Evolutionary conservation across 1,140 invertebrate species (phyloP).

Genomic region (Scaptodrosophila lebanonensis): DNA sequence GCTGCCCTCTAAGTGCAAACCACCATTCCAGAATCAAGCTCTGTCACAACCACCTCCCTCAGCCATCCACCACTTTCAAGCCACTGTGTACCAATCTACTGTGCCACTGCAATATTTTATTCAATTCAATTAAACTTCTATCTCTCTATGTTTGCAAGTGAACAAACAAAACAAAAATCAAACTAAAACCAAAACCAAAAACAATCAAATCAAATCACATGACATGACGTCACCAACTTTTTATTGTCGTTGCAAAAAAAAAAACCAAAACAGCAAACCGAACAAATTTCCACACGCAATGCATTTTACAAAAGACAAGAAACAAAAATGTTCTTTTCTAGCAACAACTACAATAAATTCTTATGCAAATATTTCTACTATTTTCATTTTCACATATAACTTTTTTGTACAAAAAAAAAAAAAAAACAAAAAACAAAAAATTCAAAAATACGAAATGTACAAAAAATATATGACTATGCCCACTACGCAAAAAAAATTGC

Average conservation of each 20-base stretch:
- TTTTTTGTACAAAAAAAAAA: conserved; percentile 29
- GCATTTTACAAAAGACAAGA: conserved; percentile 28
- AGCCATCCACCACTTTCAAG: conserved; percentile 2
- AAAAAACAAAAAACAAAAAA: conserved; percentile 34
- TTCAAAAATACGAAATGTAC: too few species aligned
- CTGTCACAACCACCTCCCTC: conserved; percentile 5
- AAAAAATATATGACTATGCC: conserved; percentile 30
- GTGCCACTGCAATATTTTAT: conserved; percentile 39
- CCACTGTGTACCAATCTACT: conserved; percentile 21
- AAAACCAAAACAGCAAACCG: not conserved
- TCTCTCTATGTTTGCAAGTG: conserved; percentile 58
- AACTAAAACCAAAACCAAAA: conserved; percentile 23
- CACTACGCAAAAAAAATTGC: conserved; percentile 47
- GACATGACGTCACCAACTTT: conserved; percentile 5
- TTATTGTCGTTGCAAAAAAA: conserved; percentile 11
- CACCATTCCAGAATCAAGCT: not conserved
- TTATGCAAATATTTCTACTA: conserved; percentile 73
- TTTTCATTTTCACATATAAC: conserved; percentile 68
- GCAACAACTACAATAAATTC: conserved; percentile 59
- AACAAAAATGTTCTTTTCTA: conserved; percentile 43
- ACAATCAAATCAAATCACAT: conserved; percentile 12
- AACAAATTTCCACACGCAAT: conserved; percentile 12
- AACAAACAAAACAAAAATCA: conserved; percentile 30
- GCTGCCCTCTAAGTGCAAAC: conserved; percentile 23
- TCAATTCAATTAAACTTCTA: conserved; percentile 49